phyloP scores from a whole-genome alignment of 2,888 invertebrate genomes.

The Tubiluchus corallicola region DNA sequence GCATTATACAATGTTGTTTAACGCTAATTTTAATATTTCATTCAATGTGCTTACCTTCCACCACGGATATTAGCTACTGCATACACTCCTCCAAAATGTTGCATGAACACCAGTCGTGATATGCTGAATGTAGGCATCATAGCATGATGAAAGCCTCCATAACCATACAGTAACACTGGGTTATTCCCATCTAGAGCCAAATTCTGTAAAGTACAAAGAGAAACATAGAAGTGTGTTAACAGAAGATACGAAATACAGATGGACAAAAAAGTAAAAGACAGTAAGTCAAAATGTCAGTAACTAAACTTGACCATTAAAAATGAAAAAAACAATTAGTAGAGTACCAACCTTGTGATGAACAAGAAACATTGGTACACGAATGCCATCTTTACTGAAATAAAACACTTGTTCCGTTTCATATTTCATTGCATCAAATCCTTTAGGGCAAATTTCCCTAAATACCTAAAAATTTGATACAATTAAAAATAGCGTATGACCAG shows the following conservation, averaged over 20 bases:
- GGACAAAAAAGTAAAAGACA: too few species aligned
- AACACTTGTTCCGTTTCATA: constrained; percentile 77
- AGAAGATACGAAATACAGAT: too few species aligned
- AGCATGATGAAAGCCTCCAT: constrained; percentile 90
- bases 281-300: too few species aligned
- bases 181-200: constrained; percentile 45
- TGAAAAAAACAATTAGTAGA: too few species aligned
- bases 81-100: constrained; percentile 67
- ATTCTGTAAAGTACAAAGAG: constrained; percentile 34
- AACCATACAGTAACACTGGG: constrained; percentile 78
- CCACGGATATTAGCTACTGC: constrained; percentile 88
- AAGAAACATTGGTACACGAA: constrained; percentile 88
- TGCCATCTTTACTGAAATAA: constrained; percentile 77
- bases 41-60: too few species aligned
- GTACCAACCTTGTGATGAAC: constrained; percentile 30
- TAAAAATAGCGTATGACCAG: not conserved
- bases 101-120: constrained; percentile 65
- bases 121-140: constrained; percentile 76
- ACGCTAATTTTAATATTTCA: too few species aligned
- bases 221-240: too few species aligned
- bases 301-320: too few species aligned
- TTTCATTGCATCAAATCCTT: constrained; percentile 53
- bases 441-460: constrained; percentile 63
- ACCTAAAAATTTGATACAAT: constrained; percentile 34
- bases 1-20: too few species aligned